Base-by-base conservation (phyloP, 2,113 vertebrate genomes). In the Brachyistius frenatus region DNA sequence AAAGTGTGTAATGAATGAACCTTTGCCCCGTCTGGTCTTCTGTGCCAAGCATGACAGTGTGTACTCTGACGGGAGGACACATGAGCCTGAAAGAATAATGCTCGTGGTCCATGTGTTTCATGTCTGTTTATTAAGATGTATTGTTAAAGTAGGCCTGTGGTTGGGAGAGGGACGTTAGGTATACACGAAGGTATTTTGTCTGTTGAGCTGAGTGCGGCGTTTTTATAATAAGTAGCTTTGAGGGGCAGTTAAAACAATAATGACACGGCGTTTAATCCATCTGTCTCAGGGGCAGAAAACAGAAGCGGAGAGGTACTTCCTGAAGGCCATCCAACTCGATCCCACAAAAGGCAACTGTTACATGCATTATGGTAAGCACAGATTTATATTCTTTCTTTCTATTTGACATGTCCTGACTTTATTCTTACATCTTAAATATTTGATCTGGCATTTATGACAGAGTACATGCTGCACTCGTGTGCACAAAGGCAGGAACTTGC, bases 331-430 rank as follows among this genome's bases (percentile, higher is more conserved):
- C 93, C 96, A 97, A 66, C 95, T 99, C 66, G 98, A 99, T 91
- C 97, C 98, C 69, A 93, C 95, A 85, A 99, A 99, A 95, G 98
- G 97, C 91, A 99, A 98, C 94, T 99, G 97, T 93, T 99, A 99
- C 90, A 99, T 99, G 98, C 98, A 99, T 95, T 99, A 99, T 77
- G 97, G 98, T 99, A 92, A 77, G 96, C 93, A 88, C 37, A 49
- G 56, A 60, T 82, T 53, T 79, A 61, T 1, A 6, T 55, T 60
- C 39, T 16, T 37, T 2, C 37, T 54, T 75, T 69, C 30, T 54
- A 50, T 62, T 63, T 8, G 47, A 76, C 71, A 36, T 56, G 53
- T 67, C 63, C 39, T 64, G 52, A 56, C 32, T 77, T 76, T 33
- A 71, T 61, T 72, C 10, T 66, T 53, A 50, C 32, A 52, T 76